Evolutionary conservation across 1,140 invertebrate genomes (phyloP), one percentile per base, ranked within the genome.

Genomic region (Yoshiicerus persimilis): DNA sequence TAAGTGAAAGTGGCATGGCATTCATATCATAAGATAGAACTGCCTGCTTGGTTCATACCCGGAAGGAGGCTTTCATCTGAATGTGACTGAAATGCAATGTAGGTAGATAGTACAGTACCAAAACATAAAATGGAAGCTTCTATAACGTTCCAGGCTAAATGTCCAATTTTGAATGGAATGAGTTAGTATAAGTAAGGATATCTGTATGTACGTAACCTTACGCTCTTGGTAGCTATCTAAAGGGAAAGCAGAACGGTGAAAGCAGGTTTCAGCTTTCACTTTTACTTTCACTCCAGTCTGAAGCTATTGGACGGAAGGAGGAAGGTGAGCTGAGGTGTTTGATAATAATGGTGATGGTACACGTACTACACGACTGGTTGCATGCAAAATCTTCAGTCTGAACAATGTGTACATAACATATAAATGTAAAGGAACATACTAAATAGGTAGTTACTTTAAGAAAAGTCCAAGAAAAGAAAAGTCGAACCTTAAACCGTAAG

Each of bases 1-100:
- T 80, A 80, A 80, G 75, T 80, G 75, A 80, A 80, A 80, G 75
- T 80, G 75, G 75, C 75, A 80, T 80, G 75, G 75, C 75, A 80
- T 80, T 80, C 30, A 56, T 56, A 56, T 56, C 47, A 20, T 56
- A 30, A 70, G 66, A 27, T 16, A 70, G 16, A 5, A 56, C 16
- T 56, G 13, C 64, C 16, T 56, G 13, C 64, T 10, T 70, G 23
- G 75, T 38, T 80, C 34, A 38, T 80, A 80, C 32, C 75, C 75
- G 75, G 75, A 80, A 80, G 75, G 75, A 80, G 32, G 20, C 32
- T 80, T 80, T 80, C 75, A 80, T 38, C 32, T n/a, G 75, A 80
- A 80, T 80, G 32, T 80, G 34, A 34, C 75, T 36, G 32, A 9
- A 34, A 23, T 34, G 16, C 70, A 32, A 34, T 30, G 23, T 20